Conservation (phyloP, 35 echinoderm and acorn worm species). For the Amphiura filiformis region DNA sequence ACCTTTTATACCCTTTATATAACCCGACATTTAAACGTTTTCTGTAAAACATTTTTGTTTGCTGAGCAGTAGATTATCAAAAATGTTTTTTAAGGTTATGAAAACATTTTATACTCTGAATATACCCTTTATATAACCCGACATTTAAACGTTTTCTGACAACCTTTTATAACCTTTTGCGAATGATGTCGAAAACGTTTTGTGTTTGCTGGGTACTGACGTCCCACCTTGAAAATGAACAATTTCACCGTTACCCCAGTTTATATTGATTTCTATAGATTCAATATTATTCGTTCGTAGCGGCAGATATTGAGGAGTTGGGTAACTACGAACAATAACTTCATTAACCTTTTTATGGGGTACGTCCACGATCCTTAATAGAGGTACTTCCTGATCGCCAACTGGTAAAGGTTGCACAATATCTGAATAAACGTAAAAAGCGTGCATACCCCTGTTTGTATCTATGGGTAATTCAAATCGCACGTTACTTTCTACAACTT, state of each 20-base stretch:
- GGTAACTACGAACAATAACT: not conserved
- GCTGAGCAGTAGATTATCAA: too few species aligned
- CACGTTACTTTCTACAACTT: not conserved
- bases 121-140: too few species aligned
- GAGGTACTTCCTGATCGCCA: slow-evolving; percentile 26
- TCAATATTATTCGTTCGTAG: slow-evolving; percentile 3
- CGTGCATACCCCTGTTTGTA: not conserved
- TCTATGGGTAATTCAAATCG: not conserved
- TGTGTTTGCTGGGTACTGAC: too few species aligned
- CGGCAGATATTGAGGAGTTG: slow-evolving; percentile 18
- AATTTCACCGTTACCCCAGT: not conserved
- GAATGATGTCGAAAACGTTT: too few species aligned
- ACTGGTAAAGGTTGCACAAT: slow-evolving; percentile 17
- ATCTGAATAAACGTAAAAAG: slow-evolving; percentile 30
- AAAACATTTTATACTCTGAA: too few species aligned
- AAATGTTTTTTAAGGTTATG: too few species aligned
- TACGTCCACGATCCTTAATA: slow-evolving; percentile 12
- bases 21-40: too few species aligned
- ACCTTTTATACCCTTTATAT: too few species aligned
- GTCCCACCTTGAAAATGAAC: slow-evolving; percentile 34
- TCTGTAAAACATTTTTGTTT: too few species aligned
- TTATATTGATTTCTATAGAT: slow-evolving; percentile 28
- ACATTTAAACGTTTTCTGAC: too few species aligned
- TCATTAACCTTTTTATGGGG: slow-evolving; percentile 12
- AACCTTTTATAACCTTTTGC: too few species aligned